Evolutionary conservation across 2,888 invertebrate genomes (phyloP), one percentile per base, ranked within the genome.

Genomic region (Phymatocera aterrima): DNA sequence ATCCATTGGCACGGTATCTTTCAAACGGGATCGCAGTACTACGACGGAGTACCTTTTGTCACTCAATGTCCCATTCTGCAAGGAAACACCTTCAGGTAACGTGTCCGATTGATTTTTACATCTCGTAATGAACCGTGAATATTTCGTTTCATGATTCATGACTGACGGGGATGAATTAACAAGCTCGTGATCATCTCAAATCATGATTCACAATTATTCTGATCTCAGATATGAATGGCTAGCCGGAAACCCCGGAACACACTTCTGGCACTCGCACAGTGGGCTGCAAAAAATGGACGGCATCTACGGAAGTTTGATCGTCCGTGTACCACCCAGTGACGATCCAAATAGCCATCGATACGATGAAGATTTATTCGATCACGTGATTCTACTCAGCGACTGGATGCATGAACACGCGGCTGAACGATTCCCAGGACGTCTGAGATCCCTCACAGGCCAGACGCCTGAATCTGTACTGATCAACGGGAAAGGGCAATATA

Each of bases 1-100:
- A 94, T 98, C 79, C 98, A 98, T 90, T 98, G 97, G 97, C 98
- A 98, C 89, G 98, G 98, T 81, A 93, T 97, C 84, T 95, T 94
- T 93, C 97, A 97, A 89, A 92, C 94, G 82, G 95, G 95, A 77
- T 94, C 95, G 4, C 97, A 96, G 87, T 97, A 96, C 91, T 97
- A 96, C 88, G 97, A 97, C 85, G 97, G 97, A 82, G 97, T 97
- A 64, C 97, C 97, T 18, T 96, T 95, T 85, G 95, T 97, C 46
- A 97, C 97, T 0, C 97, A 97, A 90, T 97, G 97, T 90, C 96
- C 97, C 61, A 97, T 97, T 85, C 94, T 94, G 5, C 34, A 31
- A 18, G 64, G 68, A 12, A 54, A 28, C 3, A 78, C 70, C 21
- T 78, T 78, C 68, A 78, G 78, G 65, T 78, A 61, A 10, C n/a